Evolutionary conservation across 2,113 vertebrate species (phyloP), one percentile per base, ranked within the genome.

Genomic region (Taxidea taxus): DNA sequence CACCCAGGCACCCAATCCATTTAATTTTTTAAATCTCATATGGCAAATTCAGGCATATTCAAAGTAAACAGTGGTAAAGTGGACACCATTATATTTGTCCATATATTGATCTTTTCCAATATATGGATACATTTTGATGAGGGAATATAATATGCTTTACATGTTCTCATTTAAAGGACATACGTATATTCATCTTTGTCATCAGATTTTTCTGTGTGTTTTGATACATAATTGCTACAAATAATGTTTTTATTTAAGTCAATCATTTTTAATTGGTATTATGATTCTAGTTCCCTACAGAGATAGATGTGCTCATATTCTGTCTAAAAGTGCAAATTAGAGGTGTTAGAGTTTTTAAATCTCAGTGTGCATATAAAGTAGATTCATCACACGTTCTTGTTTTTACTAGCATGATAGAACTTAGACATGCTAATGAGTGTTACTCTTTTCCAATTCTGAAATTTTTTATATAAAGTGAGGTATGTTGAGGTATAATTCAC

Each of bases 241-340:
- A 72, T 95, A 44, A 87, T 92, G 31, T 94, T 94, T 80, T 80
- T 31, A 77, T 70, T 64, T 70, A 95, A 84, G 29, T 97, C 49
- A 75, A 0, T 81, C 72, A 85, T 93, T 91, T 97, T 94, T 56
- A 27, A 87, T 83, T 87, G 39, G 21, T 42, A 75, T 68, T 75
- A 25, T 94, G n/a, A 70, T 82, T 83, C 58, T 70, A 62, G 37
- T 81, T 86, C 29, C 90, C 66, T 95, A n/a, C 25, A 85, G 54
- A 92, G 39, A 77, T 84, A 81, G 12, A 92, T 56, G 37, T 66
- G 20, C 20, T 92, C 56, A 88, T 7, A 34, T 88, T 94, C 12
- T 95, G 9, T 82, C 75, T 93, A 29, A 60, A 94, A 62, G 37
- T 89, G 10, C 29, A 89, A 78, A 82, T 72, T 90, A 56, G 21